Percentiles rank a stretch among this genome's conserved stretches.
Conservation (phyloP, 1,140 invertebrate genomes). For the Aphaenogaster floridana region DNA sequence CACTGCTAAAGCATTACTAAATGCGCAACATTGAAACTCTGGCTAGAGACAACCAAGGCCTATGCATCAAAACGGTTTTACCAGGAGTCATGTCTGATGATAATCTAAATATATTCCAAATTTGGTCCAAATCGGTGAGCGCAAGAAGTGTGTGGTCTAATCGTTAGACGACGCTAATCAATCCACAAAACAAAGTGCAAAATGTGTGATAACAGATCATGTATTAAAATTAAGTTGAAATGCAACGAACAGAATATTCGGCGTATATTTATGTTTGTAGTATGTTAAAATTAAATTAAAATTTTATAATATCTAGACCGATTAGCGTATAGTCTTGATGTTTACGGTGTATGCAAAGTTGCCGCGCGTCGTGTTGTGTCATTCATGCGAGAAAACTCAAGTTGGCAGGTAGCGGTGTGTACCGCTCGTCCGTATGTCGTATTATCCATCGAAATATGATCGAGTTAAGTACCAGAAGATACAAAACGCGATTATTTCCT, state of each 20-base stretch:
- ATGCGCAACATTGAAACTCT: no score
- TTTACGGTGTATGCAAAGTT: not conserved
- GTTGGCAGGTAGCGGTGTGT: no score
- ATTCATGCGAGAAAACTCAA: no score
- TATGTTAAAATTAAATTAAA: not conserved
- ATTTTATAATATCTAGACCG: not conserved
- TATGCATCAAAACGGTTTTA: no score
- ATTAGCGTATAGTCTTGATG: not conserved
- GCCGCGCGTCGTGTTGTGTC: no score
- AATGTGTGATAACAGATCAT: not conserved
- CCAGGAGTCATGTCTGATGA: no score
- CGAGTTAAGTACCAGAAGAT: not conserved
- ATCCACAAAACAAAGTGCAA: not conserved
- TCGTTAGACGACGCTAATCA: no score
- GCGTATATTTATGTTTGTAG: not conserved
- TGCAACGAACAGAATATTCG: not conserved
- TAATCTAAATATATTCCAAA: no score
- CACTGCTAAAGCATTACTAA: no score
- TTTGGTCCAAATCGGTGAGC: no score
- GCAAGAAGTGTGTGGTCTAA: no score
- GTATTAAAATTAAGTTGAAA: not conserved
- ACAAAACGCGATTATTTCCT: not conserved
- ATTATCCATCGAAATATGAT: not conserved
- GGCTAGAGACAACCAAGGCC: no score
- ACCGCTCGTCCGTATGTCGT: not conserved